Percentiles rank a stretch among this genome's conserved stretches.
Conservation (phyloP, 2,113 vertebrate genomes). For the Amazona vittata region DNA sequence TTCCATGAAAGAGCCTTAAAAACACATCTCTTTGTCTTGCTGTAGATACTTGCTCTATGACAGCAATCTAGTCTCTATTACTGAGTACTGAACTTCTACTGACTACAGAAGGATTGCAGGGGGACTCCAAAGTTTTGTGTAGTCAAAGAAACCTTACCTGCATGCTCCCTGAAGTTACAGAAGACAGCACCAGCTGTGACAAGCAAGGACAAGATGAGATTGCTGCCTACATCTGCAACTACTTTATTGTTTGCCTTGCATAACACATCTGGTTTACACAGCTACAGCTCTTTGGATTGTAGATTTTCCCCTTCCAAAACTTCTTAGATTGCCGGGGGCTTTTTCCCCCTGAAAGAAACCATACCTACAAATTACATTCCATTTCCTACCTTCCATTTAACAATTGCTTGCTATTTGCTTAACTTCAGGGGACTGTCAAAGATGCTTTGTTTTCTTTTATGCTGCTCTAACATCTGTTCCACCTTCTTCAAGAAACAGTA, state of each 20-base stretch:
- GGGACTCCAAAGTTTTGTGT: background rate
- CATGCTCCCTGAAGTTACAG: background rate
- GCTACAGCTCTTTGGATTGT: background rate
- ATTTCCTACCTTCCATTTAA: background rate
- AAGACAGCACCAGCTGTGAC: background rate
- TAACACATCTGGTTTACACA: background rate
- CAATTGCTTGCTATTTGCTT: background rate
- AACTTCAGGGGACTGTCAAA: background rate
- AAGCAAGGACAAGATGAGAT: background rate
- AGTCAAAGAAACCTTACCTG: background rate
- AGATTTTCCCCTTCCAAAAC: background rate
- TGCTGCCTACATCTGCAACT: background rate
- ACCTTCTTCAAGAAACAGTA: background rate
- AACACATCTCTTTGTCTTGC: background rate
- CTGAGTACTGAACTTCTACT: background rate
- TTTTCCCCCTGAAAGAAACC: background rate
- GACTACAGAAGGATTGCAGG: background rate
- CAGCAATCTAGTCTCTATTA: background rate
- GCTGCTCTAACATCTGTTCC: background rate
- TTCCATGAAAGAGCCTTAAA: background rate
- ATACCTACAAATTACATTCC: background rate
- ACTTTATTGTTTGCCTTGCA: background rate
- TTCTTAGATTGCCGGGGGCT: background rate
- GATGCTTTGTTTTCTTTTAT: background rate
- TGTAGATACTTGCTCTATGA: background rate